These are phyloP conservation scores for Doryteuthis pealeii DNA, from an alignment of 1,140 invertebrate species.

Conservation along the genomic window DNA sequence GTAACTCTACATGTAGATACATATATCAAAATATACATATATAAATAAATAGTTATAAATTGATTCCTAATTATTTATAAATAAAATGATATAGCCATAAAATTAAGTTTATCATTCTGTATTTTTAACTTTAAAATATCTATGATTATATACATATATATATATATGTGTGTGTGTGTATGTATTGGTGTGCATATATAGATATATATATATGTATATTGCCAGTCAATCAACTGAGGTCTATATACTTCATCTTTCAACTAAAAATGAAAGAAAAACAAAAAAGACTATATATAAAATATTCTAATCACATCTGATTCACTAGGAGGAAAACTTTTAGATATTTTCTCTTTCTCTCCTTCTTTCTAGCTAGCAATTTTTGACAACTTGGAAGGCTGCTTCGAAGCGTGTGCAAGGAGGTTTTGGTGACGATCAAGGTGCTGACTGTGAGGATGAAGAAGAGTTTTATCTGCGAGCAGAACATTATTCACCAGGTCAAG, in stretches of 20 bases:
- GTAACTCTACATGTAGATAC: not conserved
- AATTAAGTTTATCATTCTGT: not conserved
- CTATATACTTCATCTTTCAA: too few species aligned
- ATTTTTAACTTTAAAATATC: not conserved
- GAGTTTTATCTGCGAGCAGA: too few species aligned
- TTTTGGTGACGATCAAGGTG: too few species aligned
- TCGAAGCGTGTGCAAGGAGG: not conserved
- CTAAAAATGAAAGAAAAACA: too few species aligned
- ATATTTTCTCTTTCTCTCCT: not conserved
- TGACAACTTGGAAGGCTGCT: conserved; percentile 7
- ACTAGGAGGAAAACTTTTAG: not conserved
- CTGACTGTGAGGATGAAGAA: too few species aligned
- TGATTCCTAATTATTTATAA: not conserved
- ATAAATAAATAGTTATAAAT: not conserved
- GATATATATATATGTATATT: not conserved
- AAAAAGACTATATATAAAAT: not conserved
- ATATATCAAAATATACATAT: not conserved
- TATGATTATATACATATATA: not conserved
- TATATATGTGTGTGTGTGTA: not conserved
- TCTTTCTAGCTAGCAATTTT: conserved; percentile 6
- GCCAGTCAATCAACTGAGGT: too few species aligned
- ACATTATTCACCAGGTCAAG: too few species aligned
- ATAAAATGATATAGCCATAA: not conserved
- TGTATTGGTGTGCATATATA: not conserved
- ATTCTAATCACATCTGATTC: not conserved